Evolutionary conservation across 2,113 vertebrate species (phyloP), one percentile per base, ranked within the genome.

Genomic region (Syngnathus floridae): DNA sequence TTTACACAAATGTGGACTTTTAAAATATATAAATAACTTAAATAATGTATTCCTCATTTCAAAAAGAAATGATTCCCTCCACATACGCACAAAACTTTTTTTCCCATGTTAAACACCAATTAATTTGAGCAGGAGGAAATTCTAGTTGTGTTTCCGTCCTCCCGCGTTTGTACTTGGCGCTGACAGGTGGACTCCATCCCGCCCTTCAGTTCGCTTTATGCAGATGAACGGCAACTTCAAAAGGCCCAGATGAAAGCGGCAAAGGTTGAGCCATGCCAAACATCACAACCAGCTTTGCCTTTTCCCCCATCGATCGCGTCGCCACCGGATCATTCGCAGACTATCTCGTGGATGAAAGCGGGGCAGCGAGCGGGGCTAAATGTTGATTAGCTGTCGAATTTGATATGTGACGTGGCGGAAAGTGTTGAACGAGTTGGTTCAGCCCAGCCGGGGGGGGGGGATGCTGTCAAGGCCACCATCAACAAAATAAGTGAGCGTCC

Each of bases 211-310:
- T 58, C 13, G 69, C 63, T 45, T 60, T 69, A 76, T 79, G 84
- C 82, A 87, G 74, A 88, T 88, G 81, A 71, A 76, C 74, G 65
- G 76, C 72, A 85, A 84, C 86, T 87, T 89, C 89, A 90, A 89
- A 90, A 67, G 82, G 81, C 69, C 54, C 43, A 86, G 84, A 90
- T 89, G 82, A 90, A 90, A 89, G 87, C 75, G 13, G 10, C 48
- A 86, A 82, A 87, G 84, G 87, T 88, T 82, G 84, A 84, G 83
- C 70, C 64, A 80, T 79, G 84, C 84, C 89, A 81, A 86, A 84
- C 82, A 82, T 79, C 78, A 75, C 73, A 82, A 84, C 84, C 9
- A 56, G 74, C 79, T 89, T 86, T 87, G 88, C 85, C 88, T 88
- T 77, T 77, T 86, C 72, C 77, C 63, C 77, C 63, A 89, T 89